Evolutionary conservation across 2,888 invertebrate genomes (phyloP), one percentile per base, ranked within the genome.

Genomic region (Plebejus argus): DNA sequence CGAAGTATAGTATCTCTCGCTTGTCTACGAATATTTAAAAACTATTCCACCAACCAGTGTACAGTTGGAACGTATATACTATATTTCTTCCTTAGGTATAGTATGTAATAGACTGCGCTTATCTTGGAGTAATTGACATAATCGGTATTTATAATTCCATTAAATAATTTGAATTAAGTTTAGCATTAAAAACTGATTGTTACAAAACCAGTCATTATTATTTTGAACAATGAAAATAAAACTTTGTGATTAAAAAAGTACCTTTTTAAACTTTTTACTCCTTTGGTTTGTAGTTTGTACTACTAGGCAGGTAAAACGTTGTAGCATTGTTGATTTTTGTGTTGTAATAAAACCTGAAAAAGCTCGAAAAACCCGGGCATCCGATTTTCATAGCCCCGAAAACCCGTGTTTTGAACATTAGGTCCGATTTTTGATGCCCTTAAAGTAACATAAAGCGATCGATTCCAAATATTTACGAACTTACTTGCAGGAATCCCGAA

Each of bases 401-500:
- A 56, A 5, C 56, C 6, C n/a, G n/a, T 12, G 18, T 53, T 58
- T 58, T 20, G 5, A n/a, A 58, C 1, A 58, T n/a, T 58, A 8
- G n/a, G n/a, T 8, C 58, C 58, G 18, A 20, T 58, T 58, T 20
- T n/a, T 20, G 58, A 58, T 20, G 58, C 58, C 58, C 58, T 58
- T 3, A 58, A 56, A 49, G 49, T 58, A 6, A 58, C 2, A 58
- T 3, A 20, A 20, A 18, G n/a, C 20, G 3, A 20, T 20, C 8
- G 61, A 23, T 23, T 23, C 10, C 3, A 23, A 28, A 66, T 28
- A 10, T 66, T 66, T 7, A 66, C 12, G 7, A 66, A 66, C 66
- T 33, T 86, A 93, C 93, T 84, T 90, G 89, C 93, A 94, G 28
- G 93, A 93, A 80, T 93, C 92, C 28, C 89, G 85, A 76, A 94